Evolutionary conservation across 2,797 vertebrate species (phyloP), one percentile per base, ranked within the genome.

Genomic region (Gila robusta): DNA sequence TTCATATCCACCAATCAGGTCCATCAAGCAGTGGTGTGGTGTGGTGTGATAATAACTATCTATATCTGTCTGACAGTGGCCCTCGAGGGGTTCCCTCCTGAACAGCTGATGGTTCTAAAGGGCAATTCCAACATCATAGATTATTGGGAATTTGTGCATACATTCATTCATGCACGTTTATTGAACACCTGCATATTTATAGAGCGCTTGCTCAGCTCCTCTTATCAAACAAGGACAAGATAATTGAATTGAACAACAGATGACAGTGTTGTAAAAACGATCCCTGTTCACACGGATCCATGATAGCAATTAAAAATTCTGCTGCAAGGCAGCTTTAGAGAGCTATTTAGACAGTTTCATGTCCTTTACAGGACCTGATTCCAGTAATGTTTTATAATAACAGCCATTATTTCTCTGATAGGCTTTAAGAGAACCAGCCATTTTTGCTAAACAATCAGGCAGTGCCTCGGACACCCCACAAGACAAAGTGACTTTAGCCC

Each of bases 401-500:
- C 41, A 79, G 7, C 0, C 7, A 41, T 2, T 37, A 35, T 86
- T 3, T 88, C 49, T 91, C 32, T 86, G 82, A 67, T 86, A 98
- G 98, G 97, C 97, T 89, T 92, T 97, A 89, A 95, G 94, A 2
- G 95, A 97, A 87, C 98, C 98, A 6, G 98, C 98, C 73, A 94
- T 95, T 16, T 98, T 98, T 91, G 96, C 98, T 78, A 96, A 95
- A 7, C 94, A 96, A 85, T 96, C 91, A 56, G 96, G 96, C 91
- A 97, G 91, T 87, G 94, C 97, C 86, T 95, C 95, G 78, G 95
- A 94, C 79, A 94, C 95, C 14, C 95, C 96, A 12, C 96, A 97
- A 77, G 97, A 99, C 82, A 99, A 96, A 91, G 72, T 99, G 84
- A 98, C 97, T 76, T 93, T 98, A 87, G 93, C 96, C 84, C 98